Percentiles rank a stretch among this genome's conserved stretches.
Evolutionary conservation across 2,113 vertebrate genomes (phyloP).

Genomic region (Eidolon helvum): DNA sequence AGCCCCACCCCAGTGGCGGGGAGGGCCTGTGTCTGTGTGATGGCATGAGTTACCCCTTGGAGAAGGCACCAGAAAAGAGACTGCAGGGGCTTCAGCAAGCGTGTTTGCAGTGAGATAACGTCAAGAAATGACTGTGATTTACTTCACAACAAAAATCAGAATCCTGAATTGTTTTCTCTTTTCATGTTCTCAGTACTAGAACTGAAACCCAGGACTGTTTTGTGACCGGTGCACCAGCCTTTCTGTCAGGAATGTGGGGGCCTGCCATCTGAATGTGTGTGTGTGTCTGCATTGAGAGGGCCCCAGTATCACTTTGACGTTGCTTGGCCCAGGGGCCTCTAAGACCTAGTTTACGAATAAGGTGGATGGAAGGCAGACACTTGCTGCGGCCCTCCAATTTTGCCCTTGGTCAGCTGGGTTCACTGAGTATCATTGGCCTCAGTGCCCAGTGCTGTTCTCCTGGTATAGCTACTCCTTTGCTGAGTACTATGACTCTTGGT

Average conservation of each 20-base stretch:
- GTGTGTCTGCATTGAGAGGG: neutral
- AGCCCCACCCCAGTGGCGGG: neutral
- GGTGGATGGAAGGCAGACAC: neutral
- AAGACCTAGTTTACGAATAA: no score
- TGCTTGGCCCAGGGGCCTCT: neutral
- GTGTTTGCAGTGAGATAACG: neutral
- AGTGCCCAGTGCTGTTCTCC: neutral
- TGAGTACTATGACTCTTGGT: no score
- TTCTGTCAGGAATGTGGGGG: neutral
- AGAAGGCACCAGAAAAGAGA: neutral
- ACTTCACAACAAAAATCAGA: neutral
- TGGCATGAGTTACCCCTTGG: neutral
- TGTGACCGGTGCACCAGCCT: neutral
- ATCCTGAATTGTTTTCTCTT: neutral
- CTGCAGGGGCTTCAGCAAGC: neutral
- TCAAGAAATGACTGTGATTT: neutral
- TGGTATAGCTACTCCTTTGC: neutral
- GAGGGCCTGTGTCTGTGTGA: neutral
- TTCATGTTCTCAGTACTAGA: neutral
- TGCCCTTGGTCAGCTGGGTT: neutral
- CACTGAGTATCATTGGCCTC: no score
- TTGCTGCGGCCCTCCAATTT: accelerated
- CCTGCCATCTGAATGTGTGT: neutral
- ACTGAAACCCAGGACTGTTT: neutral
- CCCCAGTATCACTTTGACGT: neutral